These are phyloP conservation scores for Campoplex capitator DNA, from an alignment of 2,888 invertebrate species.

Conservation along the genomic window DNA sequence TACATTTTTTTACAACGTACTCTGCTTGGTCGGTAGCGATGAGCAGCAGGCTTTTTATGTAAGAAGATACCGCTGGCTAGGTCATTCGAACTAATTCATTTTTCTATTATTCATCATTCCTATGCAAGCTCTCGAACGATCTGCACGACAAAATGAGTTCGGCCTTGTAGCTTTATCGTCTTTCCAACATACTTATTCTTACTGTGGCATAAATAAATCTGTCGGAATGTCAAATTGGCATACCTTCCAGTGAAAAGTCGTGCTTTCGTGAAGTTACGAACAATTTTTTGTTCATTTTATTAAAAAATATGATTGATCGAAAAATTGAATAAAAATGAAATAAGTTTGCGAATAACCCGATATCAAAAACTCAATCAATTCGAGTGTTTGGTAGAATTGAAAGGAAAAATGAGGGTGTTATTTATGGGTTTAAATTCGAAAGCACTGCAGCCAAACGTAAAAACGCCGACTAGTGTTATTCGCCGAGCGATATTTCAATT, in stretches of 20 bases:
- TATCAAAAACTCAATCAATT: not conserved
- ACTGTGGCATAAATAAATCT: not conserved
- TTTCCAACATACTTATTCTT: not conserved
- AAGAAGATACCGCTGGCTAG: not conserved
- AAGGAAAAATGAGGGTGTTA: not conserved
- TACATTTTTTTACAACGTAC: constrained; percentile 32
- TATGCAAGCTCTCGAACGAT: not conserved
- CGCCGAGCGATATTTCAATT: constrained; percentile 26
- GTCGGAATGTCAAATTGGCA: not conserved
- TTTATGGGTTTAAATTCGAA: not conserved
- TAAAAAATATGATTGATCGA: not conserved
- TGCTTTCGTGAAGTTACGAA: too few species aligned
- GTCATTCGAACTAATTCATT: constrained; percentile 23
- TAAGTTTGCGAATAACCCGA: not conserved
- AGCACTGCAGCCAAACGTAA: not conserved
- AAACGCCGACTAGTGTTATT: constrained; percentile 16
- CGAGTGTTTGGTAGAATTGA: not conserved
- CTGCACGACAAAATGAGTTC: not conserved
- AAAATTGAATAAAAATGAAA: not conserved
- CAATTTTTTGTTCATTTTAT: too few species aligned
- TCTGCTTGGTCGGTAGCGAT: constrained; percentile 28
- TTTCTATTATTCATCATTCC: constrained; percentile 41
- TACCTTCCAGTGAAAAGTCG: too few species aligned
- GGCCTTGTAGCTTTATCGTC: not conserved
- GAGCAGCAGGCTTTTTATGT: constrained; percentile 20